Percentiles rank a stretch among this genome's conserved stretches.
Conservation (phyloP, 1,140 invertebrate genomes). For the Aporrectodea caliginosa region DNA sequence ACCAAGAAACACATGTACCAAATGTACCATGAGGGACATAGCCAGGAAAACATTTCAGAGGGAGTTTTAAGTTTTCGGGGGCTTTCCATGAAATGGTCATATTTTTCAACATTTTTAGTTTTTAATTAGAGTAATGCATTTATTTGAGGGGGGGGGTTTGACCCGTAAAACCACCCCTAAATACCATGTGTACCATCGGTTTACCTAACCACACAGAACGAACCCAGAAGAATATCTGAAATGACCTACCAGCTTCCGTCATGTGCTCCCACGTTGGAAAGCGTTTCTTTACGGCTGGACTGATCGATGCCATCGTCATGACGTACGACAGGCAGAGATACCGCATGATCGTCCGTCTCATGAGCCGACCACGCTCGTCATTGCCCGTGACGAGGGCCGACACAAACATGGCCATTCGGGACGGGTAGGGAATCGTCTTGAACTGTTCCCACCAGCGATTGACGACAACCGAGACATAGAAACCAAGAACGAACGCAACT, state of each 20-base stretch:
- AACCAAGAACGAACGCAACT: conserved; percentile 75
- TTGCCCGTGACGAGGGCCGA: conserved; percentile 69
- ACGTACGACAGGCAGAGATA: conserved; percentile 33
- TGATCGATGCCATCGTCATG: conserved; percentile 63
- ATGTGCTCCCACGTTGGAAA: conserved; percentile 85
- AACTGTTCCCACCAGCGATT: conserved; percentile 62
- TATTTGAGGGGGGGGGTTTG: too few relatives aligned
- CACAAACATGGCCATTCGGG: conserved; percentile 80
- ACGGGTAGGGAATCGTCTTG: conserved; percentile 73
- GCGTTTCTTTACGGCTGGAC: conserved; percentile 82
- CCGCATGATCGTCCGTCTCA: conserved; percentile 80
- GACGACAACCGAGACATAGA: conserved; percentile 88
- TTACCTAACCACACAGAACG: too few relatives aligned
- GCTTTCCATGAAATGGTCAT: too few relatives aligned
- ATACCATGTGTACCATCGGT: too few relatives aligned
- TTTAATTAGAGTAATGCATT: too few relatives aligned
- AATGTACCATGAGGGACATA: too few relatives aligned
- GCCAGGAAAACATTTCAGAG: too few relatives aligned
- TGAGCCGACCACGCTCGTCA: conserved; percentile 79
- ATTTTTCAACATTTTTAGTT: too few relatives aligned
- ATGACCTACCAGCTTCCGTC: conserved; percentile 72
- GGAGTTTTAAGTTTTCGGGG: too few relatives aligned
- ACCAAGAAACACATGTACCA: too few relatives aligned
- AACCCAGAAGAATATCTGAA: too few relatives aligned
- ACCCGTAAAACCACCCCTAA: too few relatives aligned